Conservation (phyloP, 2,113 vertebrate genomes). For the Mystacornis crossleyi region DNA sequence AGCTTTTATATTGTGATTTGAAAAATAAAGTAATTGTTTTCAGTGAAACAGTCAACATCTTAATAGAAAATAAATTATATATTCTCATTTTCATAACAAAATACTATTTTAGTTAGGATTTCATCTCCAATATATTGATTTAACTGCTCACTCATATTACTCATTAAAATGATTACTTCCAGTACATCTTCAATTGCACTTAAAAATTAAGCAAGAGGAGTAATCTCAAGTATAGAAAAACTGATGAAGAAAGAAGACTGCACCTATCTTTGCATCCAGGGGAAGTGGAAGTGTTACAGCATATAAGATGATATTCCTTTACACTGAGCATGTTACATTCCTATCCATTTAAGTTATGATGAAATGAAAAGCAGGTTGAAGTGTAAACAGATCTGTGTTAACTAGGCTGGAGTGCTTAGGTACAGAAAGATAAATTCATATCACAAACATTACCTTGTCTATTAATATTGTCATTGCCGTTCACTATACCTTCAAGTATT, state of each 20-base stretch:
- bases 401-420: neutral
- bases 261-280: neutral
- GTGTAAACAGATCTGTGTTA: neutral
- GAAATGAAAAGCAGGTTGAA: neutral
- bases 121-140: constrained; percentile 6
- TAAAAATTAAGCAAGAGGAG: constrained; percentile 1
- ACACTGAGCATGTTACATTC: neutral
- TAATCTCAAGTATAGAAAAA: neutral
- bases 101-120: constrained; percentile 48
- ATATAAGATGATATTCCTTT: neutral
- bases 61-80: constrained; percentile 45
- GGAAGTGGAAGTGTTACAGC: neutral
- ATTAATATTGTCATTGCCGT: neutral
- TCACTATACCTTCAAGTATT: neutral
- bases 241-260: neutral
- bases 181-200: neutral
- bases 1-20: neutral
- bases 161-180: constrained; percentile 47
- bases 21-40: neutral
- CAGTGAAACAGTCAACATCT: constrained; percentile 35
- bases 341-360: neutral
- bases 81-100: constrained; percentile 26
- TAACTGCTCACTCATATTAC: constrained; percentile 8
- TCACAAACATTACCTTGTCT: neutral
- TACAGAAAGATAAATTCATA: neutral